Evolutionary conservation across 2,113 vertebrate species (phyloP).

Genomic region (Trachemys scripta): DNA sequence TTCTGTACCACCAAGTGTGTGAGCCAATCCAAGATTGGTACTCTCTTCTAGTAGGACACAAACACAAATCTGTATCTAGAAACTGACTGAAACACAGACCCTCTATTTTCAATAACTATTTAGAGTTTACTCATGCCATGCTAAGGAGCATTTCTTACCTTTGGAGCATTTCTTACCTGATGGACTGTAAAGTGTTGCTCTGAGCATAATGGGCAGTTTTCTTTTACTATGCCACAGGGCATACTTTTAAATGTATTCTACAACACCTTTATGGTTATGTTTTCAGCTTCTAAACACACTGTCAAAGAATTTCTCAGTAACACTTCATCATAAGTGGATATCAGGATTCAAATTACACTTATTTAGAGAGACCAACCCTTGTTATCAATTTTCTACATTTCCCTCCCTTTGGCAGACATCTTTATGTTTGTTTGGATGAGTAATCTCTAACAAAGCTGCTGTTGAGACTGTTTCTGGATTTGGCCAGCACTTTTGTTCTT

Average conservation of each 20-base stretch:
- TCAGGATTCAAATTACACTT: background rate
- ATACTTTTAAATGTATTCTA: background rate
- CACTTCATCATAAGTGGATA: background rate
- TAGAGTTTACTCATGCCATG: background rate
- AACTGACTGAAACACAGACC: background rate
- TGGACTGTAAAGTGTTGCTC: background rate
- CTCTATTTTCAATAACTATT: background rate
- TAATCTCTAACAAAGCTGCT: background rate
- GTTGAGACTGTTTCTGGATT: background rate
- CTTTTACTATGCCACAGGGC: accelerated
- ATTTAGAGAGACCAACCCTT: background rate
- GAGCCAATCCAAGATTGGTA: background rate
- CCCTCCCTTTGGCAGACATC: background rate
- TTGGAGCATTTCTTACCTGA: background rate
- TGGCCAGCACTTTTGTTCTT: background rate
- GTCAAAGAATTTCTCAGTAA: background rate
- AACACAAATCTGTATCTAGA: accelerated
- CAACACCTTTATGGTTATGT: background rate
- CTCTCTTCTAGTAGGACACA: accelerated
- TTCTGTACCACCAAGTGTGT: background rate
- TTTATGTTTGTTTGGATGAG: background rate
- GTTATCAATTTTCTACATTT: background rate
- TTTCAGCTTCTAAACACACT: background rate
- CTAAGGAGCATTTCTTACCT: background rate
- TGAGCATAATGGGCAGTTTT: background rate